phyloP scores from a whole-genome alignment of 2,797 vertebrate genomes.

The Poecilia velifera region DNA sequence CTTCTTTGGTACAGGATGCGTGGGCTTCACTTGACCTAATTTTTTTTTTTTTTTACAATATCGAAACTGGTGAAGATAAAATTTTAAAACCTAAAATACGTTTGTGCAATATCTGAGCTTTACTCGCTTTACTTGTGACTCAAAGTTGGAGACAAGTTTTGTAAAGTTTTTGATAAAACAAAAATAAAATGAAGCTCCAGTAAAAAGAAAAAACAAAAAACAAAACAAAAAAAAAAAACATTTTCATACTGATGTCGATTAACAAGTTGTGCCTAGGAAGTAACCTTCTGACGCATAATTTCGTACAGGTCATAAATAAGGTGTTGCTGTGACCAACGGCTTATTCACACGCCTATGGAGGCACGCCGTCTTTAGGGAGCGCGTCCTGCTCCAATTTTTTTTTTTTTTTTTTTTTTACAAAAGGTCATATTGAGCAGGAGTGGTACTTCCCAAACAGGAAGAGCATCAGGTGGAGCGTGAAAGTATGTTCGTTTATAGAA shows the following conservation, averaged over 20 bases:
- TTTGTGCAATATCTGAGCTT: constrained; percentile 10
- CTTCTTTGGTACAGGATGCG: not conserved
- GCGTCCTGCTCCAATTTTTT: not conserved
- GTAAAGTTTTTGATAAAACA: not conserved
- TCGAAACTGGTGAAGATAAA: not conserved
- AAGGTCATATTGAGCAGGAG: not conserved
- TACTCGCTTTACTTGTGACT: not conserved
- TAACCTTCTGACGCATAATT: not conserved
- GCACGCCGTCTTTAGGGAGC: not conserved
- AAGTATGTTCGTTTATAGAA: not conserved
- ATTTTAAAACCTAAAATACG: constrained; percentile 1
- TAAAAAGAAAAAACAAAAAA: not conserved
- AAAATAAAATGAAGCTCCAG: not conserved
- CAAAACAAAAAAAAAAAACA: too few relatives aligned
- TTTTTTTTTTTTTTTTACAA: not conserved
- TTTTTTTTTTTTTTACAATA: constrained; percentile 12
- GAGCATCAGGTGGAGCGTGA: not conserved
- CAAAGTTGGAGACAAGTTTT: not conserved
- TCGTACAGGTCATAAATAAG: not conserved
- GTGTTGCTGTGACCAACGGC: not conserved
- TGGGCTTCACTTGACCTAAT: constrained; percentile 38
- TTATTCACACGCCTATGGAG: not conserved
- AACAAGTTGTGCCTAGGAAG: not conserved
- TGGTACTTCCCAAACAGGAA: not conserved
- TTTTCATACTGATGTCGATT: not conserved